Evolutionary conservation across 2,888 invertebrate species (phyloP), one percentile per base, ranked within the genome.

Genomic region (Parochlus steinenii): DNA sequence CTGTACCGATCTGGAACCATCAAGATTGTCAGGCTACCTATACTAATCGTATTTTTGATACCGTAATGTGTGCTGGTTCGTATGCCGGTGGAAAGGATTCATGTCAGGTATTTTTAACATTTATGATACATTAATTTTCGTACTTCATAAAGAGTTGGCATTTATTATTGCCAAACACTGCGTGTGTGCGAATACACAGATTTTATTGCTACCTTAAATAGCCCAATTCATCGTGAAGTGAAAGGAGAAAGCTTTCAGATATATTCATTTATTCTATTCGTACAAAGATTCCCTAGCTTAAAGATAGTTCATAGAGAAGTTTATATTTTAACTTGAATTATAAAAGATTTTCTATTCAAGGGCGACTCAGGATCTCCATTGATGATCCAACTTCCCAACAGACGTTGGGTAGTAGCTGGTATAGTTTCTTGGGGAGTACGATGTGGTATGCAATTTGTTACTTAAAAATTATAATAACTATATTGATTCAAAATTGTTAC

Each of bases 391-490:
- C 58, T 80, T 48, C 60, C 69, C 2, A 76, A 76, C 49, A 74
- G 74, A 0, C 69, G 79, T 30, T 86, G 85, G 85, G 66, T 76
- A 0, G 65, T 68, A 18, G 65, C 82, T 28, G 87, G 86, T 2
- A 65, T 89, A 37, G 86, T 87, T 1, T 85, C 85, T 1, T 86
- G 83, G 82, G 86, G 86, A 10, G 65, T 81, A 23, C 67, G 75
- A 3, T 89, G 87, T 49, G 86, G 82, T n/a, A n/a, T n/a, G n/a
- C n/a, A n/a, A n/a, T n/a, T n/a, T n/a, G n/a, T n/a, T n/a, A n/a
- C n/a, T n/a, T n/a, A n/a, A n/a, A n/a, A n/a, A n/a, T n/a, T n/a
- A n/a, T n/a, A n/a, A n/a, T n/a, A n/a, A n/a, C n/a, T n/a, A n/a
- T n/a, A n/a, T n/a, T n/a, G n/a, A n/a, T n/a, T n/a, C n/a, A n/a